phyloP scores from a whole-genome alignment of 2,797 vertebrate genomes.

The Allobates femoralis region DNA sequence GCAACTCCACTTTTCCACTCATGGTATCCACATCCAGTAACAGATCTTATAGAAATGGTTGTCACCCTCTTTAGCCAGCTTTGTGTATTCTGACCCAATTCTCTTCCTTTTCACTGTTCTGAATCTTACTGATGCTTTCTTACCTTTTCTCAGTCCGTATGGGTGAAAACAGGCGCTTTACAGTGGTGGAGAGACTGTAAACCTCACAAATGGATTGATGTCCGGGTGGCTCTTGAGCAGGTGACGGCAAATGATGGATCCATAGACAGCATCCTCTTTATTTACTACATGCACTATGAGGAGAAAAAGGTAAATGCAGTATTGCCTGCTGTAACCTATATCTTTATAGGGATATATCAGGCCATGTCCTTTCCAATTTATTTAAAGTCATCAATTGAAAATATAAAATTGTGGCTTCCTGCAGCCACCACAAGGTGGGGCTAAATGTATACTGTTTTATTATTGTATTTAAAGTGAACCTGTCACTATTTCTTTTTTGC shows the following conservation, averaged over 20 bases:
- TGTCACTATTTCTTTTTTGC: too few species aligned
- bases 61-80: not conserved
- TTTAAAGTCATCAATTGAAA: too few species aligned
- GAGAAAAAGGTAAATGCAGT: conserved; percentile 90
- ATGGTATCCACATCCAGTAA: too few species aligned
- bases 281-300: conserved; percentile 92
- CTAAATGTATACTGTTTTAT: too few species aligned
- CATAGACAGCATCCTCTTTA: conserved; percentile 94
- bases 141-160: conserved; percentile 83
- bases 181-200: conserved; percentile 99
- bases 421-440: too few species aligned
- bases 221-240: conserved; percentile 93
- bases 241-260: conserved; percentile 88
- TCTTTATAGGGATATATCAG: too few species aligned
- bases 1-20: too few species aligned
- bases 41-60: not conserved
- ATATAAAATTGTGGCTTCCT: too few species aligned
- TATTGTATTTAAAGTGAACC: too few species aligned
- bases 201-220: conserved; percentile 93
- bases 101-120: not conserved
- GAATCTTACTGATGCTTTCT: not conserved
- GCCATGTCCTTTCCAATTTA: too few species aligned
- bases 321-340: too few species aligned
- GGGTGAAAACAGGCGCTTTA: conserved; percentile 94
- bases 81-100: not conserved